A percentile compares a stretch with the other conserved stretches of the same genome.
Conservation (phyloP, 1,140 invertebrate species). For the Philotrypesis tridentata region DNA sequence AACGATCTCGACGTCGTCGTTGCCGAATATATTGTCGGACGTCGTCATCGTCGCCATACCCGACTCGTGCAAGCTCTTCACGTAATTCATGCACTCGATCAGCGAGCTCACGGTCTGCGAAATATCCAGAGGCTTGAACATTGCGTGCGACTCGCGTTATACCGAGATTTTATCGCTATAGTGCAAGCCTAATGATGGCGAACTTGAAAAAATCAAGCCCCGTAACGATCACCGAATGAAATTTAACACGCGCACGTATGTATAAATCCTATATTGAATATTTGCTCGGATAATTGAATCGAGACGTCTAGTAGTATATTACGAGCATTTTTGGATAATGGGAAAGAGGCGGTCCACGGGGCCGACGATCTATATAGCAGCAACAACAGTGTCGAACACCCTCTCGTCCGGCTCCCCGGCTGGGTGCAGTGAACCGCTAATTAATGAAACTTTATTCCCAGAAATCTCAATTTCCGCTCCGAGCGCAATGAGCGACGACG, state of each 20-base stretch:
- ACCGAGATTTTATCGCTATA: background rate
- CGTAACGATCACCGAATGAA: too few species aligned
- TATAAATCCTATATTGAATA: too few species aligned
- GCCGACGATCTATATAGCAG: background rate
- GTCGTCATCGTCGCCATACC: constrained; percentile 41
- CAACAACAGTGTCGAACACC: background rate
- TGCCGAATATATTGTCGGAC: constrained; percentile 35
- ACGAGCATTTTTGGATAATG: too few species aligned
- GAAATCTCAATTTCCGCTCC: background rate
- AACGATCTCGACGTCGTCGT: constrained; percentile 67
- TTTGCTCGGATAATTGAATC: too few species aligned
- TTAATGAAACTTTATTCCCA: background rate
- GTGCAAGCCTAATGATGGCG: background rate
- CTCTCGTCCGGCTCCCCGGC: background rate
- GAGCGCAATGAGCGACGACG: background rate
- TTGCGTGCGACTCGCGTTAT: background rate
- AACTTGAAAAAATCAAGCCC: too few species aligned
- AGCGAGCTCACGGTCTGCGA: constrained; percentile 66
- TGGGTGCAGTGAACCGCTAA: background rate
- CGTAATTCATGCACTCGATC: constrained; percentile 70
- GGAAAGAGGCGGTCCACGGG: too few species aligned
- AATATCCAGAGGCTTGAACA: background rate
- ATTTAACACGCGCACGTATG: too few species aligned
- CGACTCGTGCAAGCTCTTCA: constrained; percentile 63
- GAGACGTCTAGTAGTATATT: too few species aligned